These are phyloP conservation scores for Seira sanloemensis DNA, from an alignment of 2,888 invertebrate species.

Conservation along the genomic window DNA sequence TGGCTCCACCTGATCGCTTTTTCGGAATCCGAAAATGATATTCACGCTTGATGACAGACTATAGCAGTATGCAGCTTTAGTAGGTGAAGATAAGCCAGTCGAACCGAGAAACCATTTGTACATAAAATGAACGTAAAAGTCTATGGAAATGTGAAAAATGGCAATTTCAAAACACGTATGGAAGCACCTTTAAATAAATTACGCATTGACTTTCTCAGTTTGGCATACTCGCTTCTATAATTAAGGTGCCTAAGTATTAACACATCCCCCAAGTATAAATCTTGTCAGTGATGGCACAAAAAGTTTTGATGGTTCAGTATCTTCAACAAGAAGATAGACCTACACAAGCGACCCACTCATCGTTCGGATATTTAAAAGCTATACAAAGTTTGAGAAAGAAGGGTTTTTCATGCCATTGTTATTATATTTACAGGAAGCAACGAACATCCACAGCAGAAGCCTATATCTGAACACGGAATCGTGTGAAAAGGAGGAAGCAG, in stretches of 20 bases:
- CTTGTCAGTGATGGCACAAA: background rate
- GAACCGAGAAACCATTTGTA: no score
- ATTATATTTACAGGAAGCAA: constrained; percentile 57
- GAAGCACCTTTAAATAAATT: background rate
- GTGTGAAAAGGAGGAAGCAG: background rate
- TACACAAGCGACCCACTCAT: no score
- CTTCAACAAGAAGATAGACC: no score
- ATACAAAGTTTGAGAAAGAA: background rate
- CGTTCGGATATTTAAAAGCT: no score
- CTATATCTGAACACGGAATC: constrained; percentile 23
- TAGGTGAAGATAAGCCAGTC: background rate
- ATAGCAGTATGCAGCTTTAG: background rate
- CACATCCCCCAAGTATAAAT: background rate
- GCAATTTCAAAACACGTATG: background rate
- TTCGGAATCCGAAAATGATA: background rate
- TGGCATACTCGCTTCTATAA: background rate
- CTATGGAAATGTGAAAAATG: no score
- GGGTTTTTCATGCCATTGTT: background rate
- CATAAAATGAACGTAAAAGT: background rate
- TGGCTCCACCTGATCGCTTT: background rate
- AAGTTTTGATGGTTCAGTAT: background rate
- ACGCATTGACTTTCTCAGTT: background rate
- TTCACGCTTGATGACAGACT: background rate
- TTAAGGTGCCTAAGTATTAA: background rate
- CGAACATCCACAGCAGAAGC: constrained; percentile 45